Evolutionary conservation across 2,888 invertebrate species (phyloP), one percentile per base, ranked within the genome.

Genomic region (Meteorus colon): DNA sequence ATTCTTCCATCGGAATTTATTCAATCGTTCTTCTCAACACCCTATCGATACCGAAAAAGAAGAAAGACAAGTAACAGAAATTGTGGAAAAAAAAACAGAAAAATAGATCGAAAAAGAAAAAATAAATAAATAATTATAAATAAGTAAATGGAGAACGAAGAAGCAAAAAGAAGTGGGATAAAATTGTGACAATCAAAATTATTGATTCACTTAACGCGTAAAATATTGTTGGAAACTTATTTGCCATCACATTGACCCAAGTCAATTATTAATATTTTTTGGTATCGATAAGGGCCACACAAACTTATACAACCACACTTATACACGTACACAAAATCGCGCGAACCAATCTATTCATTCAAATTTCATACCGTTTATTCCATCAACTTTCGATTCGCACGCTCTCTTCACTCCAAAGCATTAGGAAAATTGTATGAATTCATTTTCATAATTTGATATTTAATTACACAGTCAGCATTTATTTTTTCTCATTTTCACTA

Each of bases 371-470:
- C 60, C 29, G 45, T 29, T 63, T 19, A 63, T 24, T 67, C 45
- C 4, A 12, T 73, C 12, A 12, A 37, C 4, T 37, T 14, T 59
- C 16, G 27, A n/a, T 71, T 45, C 27, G 14, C 41, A 65, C 51
- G 41, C 66, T 16, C 27, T 62, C 31, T 59, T 12, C 19, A 41
- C 60, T 63, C 31, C 65, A 24, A 45, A 31, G 37, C 19, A 59
- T 76, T 62, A 68, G 62, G 34, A 67, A 62, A 59, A 76, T 76
- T 67, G 68, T 73, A 62, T 67, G 72, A 76, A 68, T 51, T 66
- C 37, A 48, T 48, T 73, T 41, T 24, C 55, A 55, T 19, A 19
- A 55, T n/a, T 55, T 55, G 55, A 55, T 55, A 55, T 55, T 60
- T 45, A 76, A 68, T 72, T 66, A 76, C 72, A 60, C 62, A 68